Conservation (phyloP, 2,888 invertebrate genomes). For the Eupithecia inturbata region DNA sequence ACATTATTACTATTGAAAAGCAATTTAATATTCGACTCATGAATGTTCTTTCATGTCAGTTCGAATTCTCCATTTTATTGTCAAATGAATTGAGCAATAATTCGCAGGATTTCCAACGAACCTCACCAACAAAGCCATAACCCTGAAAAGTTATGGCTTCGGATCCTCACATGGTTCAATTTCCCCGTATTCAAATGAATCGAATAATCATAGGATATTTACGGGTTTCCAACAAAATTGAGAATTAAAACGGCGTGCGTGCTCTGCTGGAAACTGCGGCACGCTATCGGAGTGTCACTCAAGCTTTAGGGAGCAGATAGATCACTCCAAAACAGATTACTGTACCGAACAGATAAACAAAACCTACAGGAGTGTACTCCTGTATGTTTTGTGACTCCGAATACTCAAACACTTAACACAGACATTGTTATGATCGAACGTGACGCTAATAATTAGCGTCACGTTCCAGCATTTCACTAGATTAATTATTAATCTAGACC, state of each 20-base stretch:
- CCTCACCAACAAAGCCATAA: slow-evolving; percentile 17
- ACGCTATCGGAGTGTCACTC: slow-evolving; percentile 44
- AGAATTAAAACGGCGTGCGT: slow-evolving; percentile 43
- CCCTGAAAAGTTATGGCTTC: slow-evolving; percentile 21
- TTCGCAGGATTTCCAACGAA: slow-evolving; percentile 15
- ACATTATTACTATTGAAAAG: neutral
- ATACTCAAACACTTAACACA: too few relatives aligned
- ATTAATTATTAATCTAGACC: too few relatives aligned
- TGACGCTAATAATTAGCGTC: too few relatives aligned
- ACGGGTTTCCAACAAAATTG: slow-evolving; percentile 36
- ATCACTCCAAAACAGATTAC: slow-evolving; percentile 15
- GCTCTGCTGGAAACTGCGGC: slow-evolving; percentile 29
- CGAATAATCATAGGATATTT: slow-evolving; percentile 36
- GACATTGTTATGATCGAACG: too few relatives aligned
- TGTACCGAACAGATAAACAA: too few relatives aligned
- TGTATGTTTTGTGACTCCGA: too few relatives aligned
- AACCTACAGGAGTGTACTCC: too few relatives aligned
- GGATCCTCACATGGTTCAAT: slow-evolving; percentile 29
- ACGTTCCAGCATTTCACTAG: too few relatives aligned
- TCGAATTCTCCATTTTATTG: slow-evolving; percentile 16
- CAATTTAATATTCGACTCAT: neutral
- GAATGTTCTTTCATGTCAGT: slow-evolving; percentile 5
- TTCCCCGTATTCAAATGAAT: slow-evolving; percentile 37
- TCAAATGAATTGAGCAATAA: slow-evolving; percentile 26
- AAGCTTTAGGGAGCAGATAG: slow-evolving; percentile 22